Conservation (phyloP, 1,140 invertebrate species). For the Trichonephila clavata region DNA sequence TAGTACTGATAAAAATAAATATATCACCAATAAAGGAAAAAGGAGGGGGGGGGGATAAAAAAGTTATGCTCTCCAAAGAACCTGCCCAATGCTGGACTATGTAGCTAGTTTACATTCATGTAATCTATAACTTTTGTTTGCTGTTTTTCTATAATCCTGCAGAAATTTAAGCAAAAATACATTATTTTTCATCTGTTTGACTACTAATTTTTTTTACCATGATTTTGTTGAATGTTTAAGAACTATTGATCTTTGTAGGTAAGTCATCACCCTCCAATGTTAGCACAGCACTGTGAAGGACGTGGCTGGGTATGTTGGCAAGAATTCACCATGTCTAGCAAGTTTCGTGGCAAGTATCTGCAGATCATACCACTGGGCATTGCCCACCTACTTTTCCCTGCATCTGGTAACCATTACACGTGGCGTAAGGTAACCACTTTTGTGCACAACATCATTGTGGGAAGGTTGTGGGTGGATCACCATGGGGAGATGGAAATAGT, state of each 20-base stretch:
- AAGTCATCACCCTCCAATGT: constrained; percentile 98
- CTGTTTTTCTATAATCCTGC: too few relatives aligned
- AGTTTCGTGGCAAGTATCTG: constrained; percentile 98
- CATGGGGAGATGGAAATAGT: constrained; percentile 99
- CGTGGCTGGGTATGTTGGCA: constrained; percentile 96
- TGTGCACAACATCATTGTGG: constrained; percentile 99
- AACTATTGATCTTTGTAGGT: constrained; percentile 83
- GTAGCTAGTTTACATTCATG: too few relatives aligned
- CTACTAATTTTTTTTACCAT: too few relatives aligned
- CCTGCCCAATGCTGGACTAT: too few relatives aligned
- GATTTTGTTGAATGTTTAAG: not conserved
- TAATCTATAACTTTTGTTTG: too few relatives aligned
- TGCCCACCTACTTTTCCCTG: constrained; percentile 89
- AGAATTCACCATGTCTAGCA: constrained; percentile 99
- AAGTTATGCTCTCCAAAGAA: too few relatives aligned
- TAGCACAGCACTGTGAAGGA: constrained; percentile 94
- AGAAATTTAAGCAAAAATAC: too few relatives aligned
- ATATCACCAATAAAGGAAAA: too few relatives aligned
- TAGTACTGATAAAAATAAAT: too few relatives aligned
- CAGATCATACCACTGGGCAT: constrained; percentile 94
- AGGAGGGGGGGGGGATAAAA: too few relatives aligned
- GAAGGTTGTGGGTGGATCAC: constrained; percentile 99
- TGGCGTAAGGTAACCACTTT: constrained; percentile 99
- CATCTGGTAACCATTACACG: constrained; percentile 91
- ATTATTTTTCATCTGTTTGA: too few relatives aligned